Base-by-base conservation (phyloP, 1,140 invertebrate genomes). In the Drosophila nasuta region DNA sequence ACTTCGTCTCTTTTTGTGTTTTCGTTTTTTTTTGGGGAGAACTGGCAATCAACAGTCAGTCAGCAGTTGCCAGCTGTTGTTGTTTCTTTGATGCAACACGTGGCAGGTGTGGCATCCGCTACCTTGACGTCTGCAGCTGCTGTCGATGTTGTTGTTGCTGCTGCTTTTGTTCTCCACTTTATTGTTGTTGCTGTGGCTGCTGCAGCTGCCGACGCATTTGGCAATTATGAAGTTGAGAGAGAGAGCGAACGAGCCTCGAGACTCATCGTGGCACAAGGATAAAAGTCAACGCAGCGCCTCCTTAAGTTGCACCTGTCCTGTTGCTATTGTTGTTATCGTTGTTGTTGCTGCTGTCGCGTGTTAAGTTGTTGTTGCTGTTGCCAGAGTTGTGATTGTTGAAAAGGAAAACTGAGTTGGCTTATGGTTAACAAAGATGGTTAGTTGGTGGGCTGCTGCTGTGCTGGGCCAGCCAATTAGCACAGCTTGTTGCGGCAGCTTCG, bases 81-180 rank as follows among this genome's bases (percentile, higher is more conserved):
- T 25, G 20, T 25, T 25, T 25, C n/a, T 46, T 56, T 43, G 63
- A 57, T 75, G 64, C 77, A 79, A 79, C 77, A 87, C 82, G 82
- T 87, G 82, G 82, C 82, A 88, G 82, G 82, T 87, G 82, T 77
- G 71, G 77, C 72, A 35, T 66, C 48, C 58, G 33, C 51, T 56
- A 33, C 28, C 51, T 75, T 75, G 72, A 70, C 66, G 54, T 46
- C 52, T 46, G 64, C 52, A 51, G 67, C 67, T 65, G 59, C 60
- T 65, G 62, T 11, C 30, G n/a, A 20, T 66, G 15, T 11, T 52
- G 62, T 11, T 45, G n/a, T 25, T 66, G n/a, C 35, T 66, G 15
- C 15, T 52, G 48, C 6, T 57, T 25, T 38, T 65, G 59, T 63
- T 30, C 15, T 58, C 0, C 52, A 28, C 7, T 35, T 20, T 65